Conservation (phyloP, 2,113 vertebrate genomes). For the Nematolebias whitei region DNA sequence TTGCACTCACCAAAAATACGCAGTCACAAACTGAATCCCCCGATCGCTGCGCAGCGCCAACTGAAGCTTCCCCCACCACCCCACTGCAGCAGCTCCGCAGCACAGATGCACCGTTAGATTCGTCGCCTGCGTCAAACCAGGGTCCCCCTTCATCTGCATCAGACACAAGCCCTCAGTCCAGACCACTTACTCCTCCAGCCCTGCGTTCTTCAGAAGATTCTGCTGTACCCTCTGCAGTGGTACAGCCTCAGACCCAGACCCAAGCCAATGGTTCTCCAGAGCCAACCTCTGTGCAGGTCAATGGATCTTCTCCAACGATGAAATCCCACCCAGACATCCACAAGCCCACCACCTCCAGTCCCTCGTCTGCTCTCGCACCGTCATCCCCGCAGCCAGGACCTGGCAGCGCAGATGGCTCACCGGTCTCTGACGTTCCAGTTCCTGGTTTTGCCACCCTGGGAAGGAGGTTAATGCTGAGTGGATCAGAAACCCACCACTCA, state of each 20-base stretch:
- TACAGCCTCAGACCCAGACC: slow-evolving; percentile 47
- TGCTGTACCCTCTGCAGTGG: slow-evolving; percentile 9
- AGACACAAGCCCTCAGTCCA: slow-evolving; percentile 10
- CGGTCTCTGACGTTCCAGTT: slow-evolving; percentile 73
- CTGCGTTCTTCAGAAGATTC: slow-evolving; percentile 38
- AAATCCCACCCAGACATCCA: slow-evolving; percentile 37
- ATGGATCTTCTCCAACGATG: slow-evolving; percentile 37
- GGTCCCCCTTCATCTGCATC: slow-evolving; percentile 8
- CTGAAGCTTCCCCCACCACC: not conserved
- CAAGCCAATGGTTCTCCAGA: slow-evolving; percentile 7
- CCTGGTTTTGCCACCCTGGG: slow-evolving; percentile 81
- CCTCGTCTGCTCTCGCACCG: slow-evolving; percentile 36
- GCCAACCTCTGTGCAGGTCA: slow-evolving; percentile 31
- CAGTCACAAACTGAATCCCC: slow-evolving; percentile 30
- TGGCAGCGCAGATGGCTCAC: slow-evolving; percentile 75
- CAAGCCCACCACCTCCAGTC: slow-evolving; percentile 28
- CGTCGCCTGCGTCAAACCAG: not conserved
- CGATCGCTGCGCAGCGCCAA: slow-evolving; percentile 38
- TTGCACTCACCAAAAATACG: slow-evolving; percentile 31
- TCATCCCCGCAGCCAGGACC: slow-evolving; percentile 56
- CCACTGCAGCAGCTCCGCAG: slow-evolving; percentile 45
- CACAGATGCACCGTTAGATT: slow-evolving; percentile 11
- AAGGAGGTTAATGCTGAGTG: slow-evolving; percentile 76
- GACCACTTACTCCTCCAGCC: slow-evolving; percentile 8
- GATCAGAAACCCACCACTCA: slow-evolving; percentile 51